Percentiles rank a stretch among this genome's conserved stretches.
phyloP scores from a whole-genome alignment of 2,113 vertebrate genomes.

The Larimichthys crocea region DNA sequence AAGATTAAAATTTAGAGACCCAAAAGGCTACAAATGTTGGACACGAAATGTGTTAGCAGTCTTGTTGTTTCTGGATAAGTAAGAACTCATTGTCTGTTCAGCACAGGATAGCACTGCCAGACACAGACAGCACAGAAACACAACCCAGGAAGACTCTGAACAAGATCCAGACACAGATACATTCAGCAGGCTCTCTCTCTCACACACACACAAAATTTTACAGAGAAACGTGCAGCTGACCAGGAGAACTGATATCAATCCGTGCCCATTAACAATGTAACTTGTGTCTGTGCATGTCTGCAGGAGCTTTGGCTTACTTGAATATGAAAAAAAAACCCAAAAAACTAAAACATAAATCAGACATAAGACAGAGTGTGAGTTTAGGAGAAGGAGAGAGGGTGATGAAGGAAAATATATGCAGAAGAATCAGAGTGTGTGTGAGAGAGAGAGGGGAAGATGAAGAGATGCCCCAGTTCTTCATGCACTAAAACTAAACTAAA shows the following conservation, averaged over 20 bases:
- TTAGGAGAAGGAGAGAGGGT: neutral
- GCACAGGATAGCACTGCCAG: slow-evolving; percentile 28
- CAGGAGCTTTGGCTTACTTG: slow-evolving; percentile 17
- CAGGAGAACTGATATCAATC: slow-evolving; percentile 1
- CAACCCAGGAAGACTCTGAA: slow-evolving; percentile 51
- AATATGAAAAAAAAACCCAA: neutral
- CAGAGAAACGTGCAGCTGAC: slow-evolving; percentile 17
- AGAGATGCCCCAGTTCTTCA: slow-evolving; percentile 33
- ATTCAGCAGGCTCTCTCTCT: slow-evolving; percentile 3
- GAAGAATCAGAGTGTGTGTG: neutral
- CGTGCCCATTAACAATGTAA: slow-evolving; percentile 4
- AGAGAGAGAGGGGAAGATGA: slow-evolving; percentile 16
- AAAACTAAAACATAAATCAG: slow-evolving; percentile 11
- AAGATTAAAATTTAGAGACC: neutral
- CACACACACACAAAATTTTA: neutral
- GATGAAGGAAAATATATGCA: slow-evolving; percentile 4
- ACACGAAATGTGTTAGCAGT: neutral
- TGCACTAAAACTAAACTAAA: slow-evolving; percentile 15
- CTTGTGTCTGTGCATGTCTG: neutral
- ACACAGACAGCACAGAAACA: slow-evolving; percentile 54
- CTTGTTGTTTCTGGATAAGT: slow-evolving; percentile 27
- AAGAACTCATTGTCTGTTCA: slow-evolving; percentile 28
- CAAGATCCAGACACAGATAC: slow-evolving; percentile 64
- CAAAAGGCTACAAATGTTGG: slow-evolving; percentile 1
- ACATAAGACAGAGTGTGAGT: slow-evolving; percentile 1